Evolutionary conservation across 2,113 vertebrate species (phyloP).

Genomic region (Eudyptes chrysolophus): DNA sequence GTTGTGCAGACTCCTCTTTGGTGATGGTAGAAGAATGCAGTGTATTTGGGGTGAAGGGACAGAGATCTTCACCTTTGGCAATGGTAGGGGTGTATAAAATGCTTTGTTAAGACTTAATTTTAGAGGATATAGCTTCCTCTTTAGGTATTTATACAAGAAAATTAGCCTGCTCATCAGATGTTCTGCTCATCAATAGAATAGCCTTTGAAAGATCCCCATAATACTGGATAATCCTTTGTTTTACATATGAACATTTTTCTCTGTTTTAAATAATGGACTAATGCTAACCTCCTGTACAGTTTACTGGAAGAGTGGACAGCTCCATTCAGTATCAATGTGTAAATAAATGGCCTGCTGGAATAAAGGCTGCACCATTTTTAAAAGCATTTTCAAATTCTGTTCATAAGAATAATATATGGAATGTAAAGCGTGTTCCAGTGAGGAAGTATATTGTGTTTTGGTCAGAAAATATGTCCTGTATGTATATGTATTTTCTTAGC

Average conservation of each 20-base stretch:
- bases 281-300: not conserved
- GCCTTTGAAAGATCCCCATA: not conserved
- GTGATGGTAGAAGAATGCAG: not conserved
- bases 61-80: not conserved
- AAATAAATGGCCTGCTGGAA: not conserved
- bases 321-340: not conserved
- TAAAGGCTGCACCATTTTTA: not conserved
- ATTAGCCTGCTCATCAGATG: not conserved
- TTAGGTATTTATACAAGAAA: not conserved
- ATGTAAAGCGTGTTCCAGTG: not conserved
- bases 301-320: not conserved
- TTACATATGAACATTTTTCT: not conserved
- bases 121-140: not conserved
- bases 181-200: not conserved
- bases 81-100: not conserved
- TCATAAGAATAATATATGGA: not conserved
- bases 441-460: not conserved
- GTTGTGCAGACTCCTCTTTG: not conserved
- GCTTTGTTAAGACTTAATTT: not conserved
- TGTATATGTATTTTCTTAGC: not conserved
- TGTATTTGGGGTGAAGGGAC: not conserved
- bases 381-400: not conserved
- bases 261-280: not conserved
- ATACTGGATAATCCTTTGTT: not conserved
- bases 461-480: not conserved